These are phyloP conservation scores for Albula glossodonta DNA, from an alignment of 2,113 vertebrate genomes.

Conservation along the genomic window DNA sequence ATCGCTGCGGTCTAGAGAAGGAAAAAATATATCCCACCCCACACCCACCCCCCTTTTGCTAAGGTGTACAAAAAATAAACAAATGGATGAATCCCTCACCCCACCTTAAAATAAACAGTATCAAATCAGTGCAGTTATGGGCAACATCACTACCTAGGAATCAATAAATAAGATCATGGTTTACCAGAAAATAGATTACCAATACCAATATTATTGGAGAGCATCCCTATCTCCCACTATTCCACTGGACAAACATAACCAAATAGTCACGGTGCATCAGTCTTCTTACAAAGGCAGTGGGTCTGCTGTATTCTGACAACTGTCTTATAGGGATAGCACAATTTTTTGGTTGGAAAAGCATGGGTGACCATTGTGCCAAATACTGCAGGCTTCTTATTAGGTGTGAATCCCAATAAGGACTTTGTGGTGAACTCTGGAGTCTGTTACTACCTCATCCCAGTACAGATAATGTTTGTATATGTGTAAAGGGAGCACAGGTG, in stretches of 20 bases:
- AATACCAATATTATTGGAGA: no score
- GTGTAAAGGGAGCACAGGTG: not conserved
- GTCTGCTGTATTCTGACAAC: conserved; percentile 33
- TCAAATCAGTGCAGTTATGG: not conserved
- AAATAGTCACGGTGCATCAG: conserved; percentile 29
- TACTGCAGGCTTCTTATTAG: conserved; percentile 27
- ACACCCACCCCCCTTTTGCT: not conserved
- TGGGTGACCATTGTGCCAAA: not conserved
- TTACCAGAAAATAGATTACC: not conserved
- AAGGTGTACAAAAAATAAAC: conserved; percentile 6
- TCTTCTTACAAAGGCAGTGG: conserved; percentile 8
- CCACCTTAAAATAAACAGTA: not conserved
- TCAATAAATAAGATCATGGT: not conserved
- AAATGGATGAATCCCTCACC: conserved; percentile 20
- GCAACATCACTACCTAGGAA: not conserved
- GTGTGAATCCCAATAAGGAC: conserved; percentile 10
- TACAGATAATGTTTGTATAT: not conserved
- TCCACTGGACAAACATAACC: no score
- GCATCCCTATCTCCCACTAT: no score
- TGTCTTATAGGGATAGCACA: conserved; percentile 36
- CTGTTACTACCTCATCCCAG: conserved; percentile 11
- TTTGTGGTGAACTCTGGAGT: conserved; percentile 37
- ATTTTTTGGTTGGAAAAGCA: conserved; percentile 14
- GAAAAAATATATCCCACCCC: conserved; percentile 29
- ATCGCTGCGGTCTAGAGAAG: not conserved